Evolutionary conservation across 2,113 vertebrate genomes (phyloP).

Genomic region (Odocoileus hemionus): DNA sequence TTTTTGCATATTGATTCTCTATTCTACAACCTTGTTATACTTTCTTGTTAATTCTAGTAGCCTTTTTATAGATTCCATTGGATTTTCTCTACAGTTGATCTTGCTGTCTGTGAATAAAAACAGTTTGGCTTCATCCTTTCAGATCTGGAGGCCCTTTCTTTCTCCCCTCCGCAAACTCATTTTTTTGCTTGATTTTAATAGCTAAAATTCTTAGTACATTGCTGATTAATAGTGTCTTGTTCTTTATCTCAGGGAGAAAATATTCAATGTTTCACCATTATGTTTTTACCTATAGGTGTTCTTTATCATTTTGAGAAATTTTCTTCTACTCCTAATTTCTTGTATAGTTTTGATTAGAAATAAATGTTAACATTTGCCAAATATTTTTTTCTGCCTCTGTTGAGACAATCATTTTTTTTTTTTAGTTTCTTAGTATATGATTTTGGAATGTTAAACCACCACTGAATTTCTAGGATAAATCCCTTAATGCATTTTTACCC

Average conservation of each 20-base stretch:
- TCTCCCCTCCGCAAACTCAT: accelerated
- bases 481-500: neutral
- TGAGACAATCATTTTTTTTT: neutral
- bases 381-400: neutral
- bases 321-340: neutral
- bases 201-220: neutral
- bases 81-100: neutral
- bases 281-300: neutral
- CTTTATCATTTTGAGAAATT: neutral
- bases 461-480: neutral
- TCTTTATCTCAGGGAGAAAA: neutral
- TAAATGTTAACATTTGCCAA: neutral
- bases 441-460: neutral
- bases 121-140: neutral
- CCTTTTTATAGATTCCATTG: neutral
- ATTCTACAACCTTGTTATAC: neutral
- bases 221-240: neutral
- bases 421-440: neutral
- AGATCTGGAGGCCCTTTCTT: neutral
- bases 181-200: neutral
- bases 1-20: neutral
- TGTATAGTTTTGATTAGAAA: neutral
- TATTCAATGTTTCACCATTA: neutral
- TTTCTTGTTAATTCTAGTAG: neutral
- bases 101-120: neutral